Conservation (phyloP, 2,888 invertebrate species). For the Tanytarsus gracilentus region DNA sequence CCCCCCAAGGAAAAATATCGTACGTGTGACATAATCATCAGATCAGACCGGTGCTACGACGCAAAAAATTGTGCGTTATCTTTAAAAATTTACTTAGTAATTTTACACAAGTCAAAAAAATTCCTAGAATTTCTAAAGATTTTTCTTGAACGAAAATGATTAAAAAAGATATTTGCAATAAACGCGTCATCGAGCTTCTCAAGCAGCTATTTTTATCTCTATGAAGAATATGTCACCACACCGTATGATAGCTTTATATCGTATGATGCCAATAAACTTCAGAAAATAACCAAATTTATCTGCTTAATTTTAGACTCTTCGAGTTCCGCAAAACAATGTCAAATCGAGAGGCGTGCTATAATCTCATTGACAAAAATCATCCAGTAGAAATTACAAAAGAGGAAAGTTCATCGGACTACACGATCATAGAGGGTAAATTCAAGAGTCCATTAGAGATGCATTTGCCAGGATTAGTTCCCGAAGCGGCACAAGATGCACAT, state of each 20-base stretch:
- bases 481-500: slow-evolving; percentile 71
- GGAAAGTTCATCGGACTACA: slow-evolving; percentile 62
- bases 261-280: too few species aligned
- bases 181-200: too few species aligned
- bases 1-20: slow-evolving; percentile 18
- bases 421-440: slow-evolving; percentile 79
- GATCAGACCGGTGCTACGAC: too few species aligned
- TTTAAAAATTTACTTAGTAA: too few species aligned
- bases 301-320: slow-evolving; percentile 64
- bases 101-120: too few species aligned
- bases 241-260: too few species aligned
- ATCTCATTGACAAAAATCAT: slow-evolving; percentile 71
- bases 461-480: slow-evolving; percentile 79
- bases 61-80: too few species aligned
- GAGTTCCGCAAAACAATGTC: slow-evolving; percentile 82
- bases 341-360: slow-evolving; percentile 69
- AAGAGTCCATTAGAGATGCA: slow-evolving; percentile 70
- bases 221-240: background rate
- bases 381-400: slow-evolving; percentile 81
- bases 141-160: too few species aligned
- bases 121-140: too few species aligned
- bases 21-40: slow-evolving; percentile 20
- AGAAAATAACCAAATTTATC: too few species aligned
- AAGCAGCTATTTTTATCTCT: background rate
- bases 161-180: too few species aligned